These are phyloP conservation scores for Phycodurus eques DNA, from an alignment of 2,113 vertebrate species.

Conservation along the genomic window DNA sequence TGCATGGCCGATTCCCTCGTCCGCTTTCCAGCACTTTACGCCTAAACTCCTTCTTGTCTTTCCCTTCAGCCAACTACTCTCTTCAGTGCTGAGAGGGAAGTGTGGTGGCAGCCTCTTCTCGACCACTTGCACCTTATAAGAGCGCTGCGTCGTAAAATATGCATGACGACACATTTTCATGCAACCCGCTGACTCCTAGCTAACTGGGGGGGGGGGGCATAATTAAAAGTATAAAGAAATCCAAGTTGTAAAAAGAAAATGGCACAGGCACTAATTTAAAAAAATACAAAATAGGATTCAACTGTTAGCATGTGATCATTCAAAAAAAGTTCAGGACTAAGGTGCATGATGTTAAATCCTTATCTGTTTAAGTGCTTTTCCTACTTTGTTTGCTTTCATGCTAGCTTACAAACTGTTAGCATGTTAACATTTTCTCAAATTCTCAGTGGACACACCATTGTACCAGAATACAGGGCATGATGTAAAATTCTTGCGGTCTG, in stretches of 20 bases:
- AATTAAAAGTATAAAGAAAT: not conserved
- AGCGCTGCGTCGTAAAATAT: slow-evolving; percentile 57
- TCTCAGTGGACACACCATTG: too few relatives aligned
- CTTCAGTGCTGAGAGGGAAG: slow-evolving; percentile 9
- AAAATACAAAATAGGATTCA: too few relatives aligned
- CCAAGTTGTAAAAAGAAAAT: not conserved
- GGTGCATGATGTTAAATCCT: not conserved
- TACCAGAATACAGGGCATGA: too few relatives aligned
- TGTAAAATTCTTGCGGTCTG: too few relatives aligned
- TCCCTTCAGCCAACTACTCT: not conserved
- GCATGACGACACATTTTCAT: slow-evolving; percentile 46
- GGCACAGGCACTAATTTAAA: not conserved
- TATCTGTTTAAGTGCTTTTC: not conserved
- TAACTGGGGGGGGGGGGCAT: slow-evolving; percentile 17
- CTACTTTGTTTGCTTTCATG: not conserved
- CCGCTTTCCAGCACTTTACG: slow-evolving; percentile 20
- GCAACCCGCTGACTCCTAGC: slow-evolving; percentile 18
- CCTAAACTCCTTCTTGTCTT: slow-evolving; percentile 14
- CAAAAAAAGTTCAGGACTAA: not conserved
- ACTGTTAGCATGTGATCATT: not conserved
- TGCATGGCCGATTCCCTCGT: slow-evolving; percentile 26
- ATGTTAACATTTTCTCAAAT: not conserved
- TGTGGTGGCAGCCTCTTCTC: slow-evolving; percentile 16
- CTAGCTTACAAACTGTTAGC: not conserved
- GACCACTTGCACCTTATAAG: slow-evolving; percentile 46